A percentile compares a stretch with the other conserved stretches of the same genome.
phyloP scores from a whole-genome alignment of 2,113 vertebrate genomes.

The Narcine bancroftii region DNA sequence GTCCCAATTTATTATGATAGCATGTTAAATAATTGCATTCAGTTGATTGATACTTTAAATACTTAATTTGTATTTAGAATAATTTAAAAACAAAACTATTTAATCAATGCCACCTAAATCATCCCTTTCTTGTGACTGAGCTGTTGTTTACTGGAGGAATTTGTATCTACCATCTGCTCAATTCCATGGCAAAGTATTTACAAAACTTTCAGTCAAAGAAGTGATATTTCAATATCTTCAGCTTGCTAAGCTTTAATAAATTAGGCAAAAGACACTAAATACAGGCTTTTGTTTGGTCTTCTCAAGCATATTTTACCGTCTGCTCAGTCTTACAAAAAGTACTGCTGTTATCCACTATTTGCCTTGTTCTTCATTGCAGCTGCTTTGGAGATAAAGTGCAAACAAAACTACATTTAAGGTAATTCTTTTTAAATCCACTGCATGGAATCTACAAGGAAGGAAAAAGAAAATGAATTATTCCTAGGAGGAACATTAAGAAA shows the following conservation, averaged over 20 bases:
- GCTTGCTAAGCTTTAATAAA: slow-evolving; percentile 45
- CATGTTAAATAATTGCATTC: neutral
- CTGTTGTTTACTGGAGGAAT: slow-evolving; percentile 20
- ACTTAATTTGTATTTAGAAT: neutral
- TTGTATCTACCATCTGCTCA: slow-evolving; percentile 20
- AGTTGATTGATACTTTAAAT: slow-evolving; percentile 25
- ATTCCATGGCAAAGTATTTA: slow-evolving; percentile 23
- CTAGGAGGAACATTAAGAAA: slow-evolving; percentile 50
- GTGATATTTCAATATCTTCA: slow-evolving; percentile 47
- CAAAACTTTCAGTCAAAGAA: slow-evolving; percentile 42
- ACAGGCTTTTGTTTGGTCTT: slow-evolving; percentile 49
- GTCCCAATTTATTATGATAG: neutral
- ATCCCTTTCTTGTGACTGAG: slow-evolving; percentile 18
- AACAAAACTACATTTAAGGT: slow-evolving; percentile 67
- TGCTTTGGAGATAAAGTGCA: slow-evolving; percentile 62
- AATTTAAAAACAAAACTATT: neutral
- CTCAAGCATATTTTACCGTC: slow-evolving; percentile 59
- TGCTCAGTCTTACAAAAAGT: slow-evolving; percentile 63
- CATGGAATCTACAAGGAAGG: slow-evolving; percentile 45
- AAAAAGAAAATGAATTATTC: slow-evolving; percentile 61
- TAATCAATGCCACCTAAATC: slow-evolving; percentile 4
- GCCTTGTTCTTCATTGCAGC: slow-evolving; percentile 60
- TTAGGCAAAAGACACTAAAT: slow-evolving; percentile 48
- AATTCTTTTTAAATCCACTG: slow-evolving; percentile 66
- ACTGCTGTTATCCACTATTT: slow-evolving; percentile 66